Conservation (phyloP, 2,797 vertebrate genomes). For the Aeoliscus strigatus region DNA sequence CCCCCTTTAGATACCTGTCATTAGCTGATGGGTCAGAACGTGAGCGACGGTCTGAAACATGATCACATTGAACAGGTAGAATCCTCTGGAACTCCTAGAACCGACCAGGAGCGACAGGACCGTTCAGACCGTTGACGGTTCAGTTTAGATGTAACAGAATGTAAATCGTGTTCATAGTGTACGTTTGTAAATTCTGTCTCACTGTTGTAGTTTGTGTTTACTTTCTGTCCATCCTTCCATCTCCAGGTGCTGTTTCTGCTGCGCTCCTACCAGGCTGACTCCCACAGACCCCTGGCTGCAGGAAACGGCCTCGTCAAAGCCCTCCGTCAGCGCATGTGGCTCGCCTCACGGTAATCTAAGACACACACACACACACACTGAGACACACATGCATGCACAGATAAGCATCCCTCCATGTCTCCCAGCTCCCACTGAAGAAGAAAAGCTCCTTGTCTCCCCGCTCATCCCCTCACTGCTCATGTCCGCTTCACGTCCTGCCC, state of each 20-base stretch:
- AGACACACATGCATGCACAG: constrained; percentile 30
- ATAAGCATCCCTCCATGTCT: constrained; percentile 50
- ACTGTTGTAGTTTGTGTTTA: too few relatives aligned
- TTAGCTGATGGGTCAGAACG: too few relatives aligned
- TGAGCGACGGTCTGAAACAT: too few relatives aligned
- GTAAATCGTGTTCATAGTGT: too few relatives aligned
- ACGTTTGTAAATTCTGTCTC: too few relatives aligned
- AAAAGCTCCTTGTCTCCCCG: constrained; percentile 59
- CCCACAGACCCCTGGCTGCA: constrained; percentile 74
- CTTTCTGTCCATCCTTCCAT: not conserved
- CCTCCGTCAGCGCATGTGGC: constrained; percentile 82
- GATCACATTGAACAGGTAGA: too few relatives aligned
- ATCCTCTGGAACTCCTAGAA: too few relatives aligned
- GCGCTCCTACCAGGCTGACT: constrained; percentile 82
- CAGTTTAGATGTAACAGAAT: too few relatives aligned
- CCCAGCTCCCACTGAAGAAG: constrained; percentile 45
- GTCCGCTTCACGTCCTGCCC: constrained; percentile 54
- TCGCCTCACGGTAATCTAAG: constrained; percentile 83
- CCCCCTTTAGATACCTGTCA: too few relatives aligned
- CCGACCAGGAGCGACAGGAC: too few relatives aligned
- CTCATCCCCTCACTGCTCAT: constrained; percentile 43
- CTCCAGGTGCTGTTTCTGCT: constrained; percentile 87
- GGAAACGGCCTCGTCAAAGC: constrained; percentile 72
- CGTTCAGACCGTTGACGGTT: too few relatives aligned
- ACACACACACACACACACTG: constrained; percentile 25